Base-by-base conservation (phyloP, 1,140 invertebrate species). In the Conus ventricosus region DNA sequence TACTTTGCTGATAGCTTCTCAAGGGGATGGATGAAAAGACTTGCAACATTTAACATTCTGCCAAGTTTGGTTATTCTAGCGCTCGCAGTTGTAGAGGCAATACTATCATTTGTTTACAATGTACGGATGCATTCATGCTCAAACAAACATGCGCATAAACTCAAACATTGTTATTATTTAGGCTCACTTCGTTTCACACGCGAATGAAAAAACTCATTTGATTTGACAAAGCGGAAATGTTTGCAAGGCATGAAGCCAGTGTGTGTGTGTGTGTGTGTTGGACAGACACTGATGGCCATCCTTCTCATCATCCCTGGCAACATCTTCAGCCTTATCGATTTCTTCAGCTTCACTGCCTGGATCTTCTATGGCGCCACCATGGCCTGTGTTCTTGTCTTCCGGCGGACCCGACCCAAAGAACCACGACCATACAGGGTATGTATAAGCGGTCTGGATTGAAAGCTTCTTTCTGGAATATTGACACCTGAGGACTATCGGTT, bases 371-470 rank as follows among this genome's bases (percentile, higher is more conserved):
- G 94, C 1, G 85, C 97, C 2, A 97, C 97, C 0, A 97, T 98
- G 96, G 95, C 97, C 0, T 97, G 97, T 2, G 95, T 98, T 0
- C 93, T 98, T 17, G 95, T 98, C 10, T 95, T 98, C 90, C 94
- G 98, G 85, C 96, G 95, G 87, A 98, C 97, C 0, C 96, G 96
- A 91, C 96, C 96, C 17, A 93, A 97, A 85, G 96, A 96, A 75
- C 96, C 95, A 0, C 95, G 98, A 87, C 97, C 97, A 0, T 98
- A 98, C 91, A 96, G 96, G 93, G 97, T 97, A 95, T 90, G 89
- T 88, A 54, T 7, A 39, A 39, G 39, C 39, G 7, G 20, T 67
- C 8, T 17, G 17, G 25, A 15, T n/a, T 25, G 71, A 27, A 23
- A 0, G 13, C 17, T 23, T 55, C 57, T 11, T 39, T 0, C 39